These are phyloP conservation scores for Grantiella picta DNA, from an alignment of 2,113 vertebrate genomes.

Conservation along the genomic window DNA sequence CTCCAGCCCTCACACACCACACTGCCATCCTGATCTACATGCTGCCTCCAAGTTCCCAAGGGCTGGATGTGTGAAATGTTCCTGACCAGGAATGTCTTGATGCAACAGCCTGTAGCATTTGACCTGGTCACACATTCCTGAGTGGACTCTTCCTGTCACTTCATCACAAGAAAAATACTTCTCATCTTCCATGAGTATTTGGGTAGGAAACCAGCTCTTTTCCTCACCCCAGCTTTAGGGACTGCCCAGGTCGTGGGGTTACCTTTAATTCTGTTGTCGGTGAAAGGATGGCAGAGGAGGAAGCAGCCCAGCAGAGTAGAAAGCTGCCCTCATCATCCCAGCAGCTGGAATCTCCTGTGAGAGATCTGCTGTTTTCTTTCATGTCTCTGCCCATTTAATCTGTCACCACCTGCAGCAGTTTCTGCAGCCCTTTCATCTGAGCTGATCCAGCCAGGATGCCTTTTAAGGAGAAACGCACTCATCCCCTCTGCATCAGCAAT, in stretches of 20 bases:
- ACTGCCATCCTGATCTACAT: accelerated
- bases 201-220: background rate
- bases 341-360: background rate
- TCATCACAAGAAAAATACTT: background rate
- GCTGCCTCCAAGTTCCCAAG: background rate
- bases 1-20: background rate
- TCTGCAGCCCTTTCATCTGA: background rate
- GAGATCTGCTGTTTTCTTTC: background rate
- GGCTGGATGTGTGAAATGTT: background rate
- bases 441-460: background rate
- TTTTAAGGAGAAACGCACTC: background rate
- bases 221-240: background rate
- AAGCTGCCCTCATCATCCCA: background rate
- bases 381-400: background rate
- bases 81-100: background rate
- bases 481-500: background rate
- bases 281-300: background rate
- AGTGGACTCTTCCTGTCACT: background rate
- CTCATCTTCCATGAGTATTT: background rate
- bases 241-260: background rate
- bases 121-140: background rate
- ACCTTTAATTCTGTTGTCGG: background rate
- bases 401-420: background rate
- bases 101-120: background rate
- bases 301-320: background rate